A percentile compares a stretch with the other conserved stretches of the same genome.
Conservation (phyloP, 2,113 vertebrate genomes). For the Triplophysa tibetana region DNA sequence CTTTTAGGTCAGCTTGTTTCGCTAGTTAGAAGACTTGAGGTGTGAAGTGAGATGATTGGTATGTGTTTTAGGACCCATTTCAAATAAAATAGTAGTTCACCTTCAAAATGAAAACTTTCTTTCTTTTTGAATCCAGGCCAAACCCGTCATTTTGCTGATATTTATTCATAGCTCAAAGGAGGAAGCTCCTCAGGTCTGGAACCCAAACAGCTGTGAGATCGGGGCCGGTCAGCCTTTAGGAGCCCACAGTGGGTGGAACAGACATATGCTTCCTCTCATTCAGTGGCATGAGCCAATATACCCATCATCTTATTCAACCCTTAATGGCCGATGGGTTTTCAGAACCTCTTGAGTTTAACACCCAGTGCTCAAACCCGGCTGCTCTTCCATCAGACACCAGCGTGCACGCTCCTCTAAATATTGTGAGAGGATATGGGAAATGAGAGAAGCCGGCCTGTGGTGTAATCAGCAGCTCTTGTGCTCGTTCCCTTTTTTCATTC, state of each 20-base stretch:
- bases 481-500: background rate
- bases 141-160: conserved; percentile 28
- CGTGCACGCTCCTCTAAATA: conserved; percentile 32
- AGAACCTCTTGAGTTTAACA: conserved; percentile 6
- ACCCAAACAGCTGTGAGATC: conserved; percentile 27
- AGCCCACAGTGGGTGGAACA: conserved; percentile 22
- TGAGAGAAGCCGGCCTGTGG: conserved; percentile 46
- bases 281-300: conserved; percentile 36
- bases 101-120: too few species aligned
- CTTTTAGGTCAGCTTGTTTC: conserved; percentile 28
- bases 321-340: conserved; percentile 19
- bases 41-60: background rate
- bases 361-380: conserved; percentile 34
- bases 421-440: conserved; percentile 44
- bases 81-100: too few species aligned
- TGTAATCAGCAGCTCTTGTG: conserved; percentile 47
- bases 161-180: conserved; percentile 19
- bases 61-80: conserved; percentile 1
- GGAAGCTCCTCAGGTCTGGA: background rate
- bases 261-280: conserved; percentile 22
- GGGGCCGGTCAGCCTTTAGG: background rate
- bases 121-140: conserved; percentile 24
- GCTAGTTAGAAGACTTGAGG: background rate
- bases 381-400: conserved; percentile 46
- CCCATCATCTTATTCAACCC: conserved; percentile 6